Evolutionary conservation across 2,113 vertebrate genomes (phyloP).

Genomic region (human): DNA sequence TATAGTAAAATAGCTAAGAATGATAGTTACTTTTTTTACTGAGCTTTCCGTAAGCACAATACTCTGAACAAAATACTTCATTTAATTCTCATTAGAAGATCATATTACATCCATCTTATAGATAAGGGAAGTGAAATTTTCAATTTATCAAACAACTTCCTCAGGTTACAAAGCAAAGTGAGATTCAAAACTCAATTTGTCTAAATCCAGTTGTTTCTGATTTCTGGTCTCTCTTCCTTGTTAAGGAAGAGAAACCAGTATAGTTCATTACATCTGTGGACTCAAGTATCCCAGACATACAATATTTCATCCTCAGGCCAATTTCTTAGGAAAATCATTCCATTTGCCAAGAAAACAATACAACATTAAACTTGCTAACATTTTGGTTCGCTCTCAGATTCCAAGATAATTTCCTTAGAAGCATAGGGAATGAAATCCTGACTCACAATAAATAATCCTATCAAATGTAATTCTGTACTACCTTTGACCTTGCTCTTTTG

Average conservation of each 20-base stretch:
- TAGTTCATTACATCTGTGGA: not conserved
- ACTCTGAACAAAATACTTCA: not conserved
- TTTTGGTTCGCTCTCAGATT: conserved; percentile 21
- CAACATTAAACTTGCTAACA: conserved; percentile 25
- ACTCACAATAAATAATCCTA: conserved; percentile 36
- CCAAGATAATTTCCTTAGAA: conserved; percentile 51
- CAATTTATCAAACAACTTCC: not conserved
- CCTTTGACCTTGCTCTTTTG: conserved; percentile 45
- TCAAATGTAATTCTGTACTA: not conserved
- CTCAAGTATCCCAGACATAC: not conserved
- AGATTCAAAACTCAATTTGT: not conserved
- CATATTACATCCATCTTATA: not conserved
- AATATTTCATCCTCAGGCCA: not conserved
- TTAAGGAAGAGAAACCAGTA: not conserved
- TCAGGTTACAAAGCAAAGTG: not conserved
- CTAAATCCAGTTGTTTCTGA: not conserved
- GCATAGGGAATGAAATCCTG: conserved; percentile 49
- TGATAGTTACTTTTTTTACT: not conserved
- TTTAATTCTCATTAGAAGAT: not conserved
- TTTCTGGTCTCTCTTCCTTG: not conserved
- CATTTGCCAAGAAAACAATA: conserved; percentile 23
- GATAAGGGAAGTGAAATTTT: not conserved
- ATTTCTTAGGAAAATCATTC: conserved; percentile 35
- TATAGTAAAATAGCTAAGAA: not conserved
- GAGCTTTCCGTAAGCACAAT: not conserved